Evolutionary conservation across 2,797 vertebrate species (phyloP).

Genomic region (Sebastiscus tertius): DNA sequence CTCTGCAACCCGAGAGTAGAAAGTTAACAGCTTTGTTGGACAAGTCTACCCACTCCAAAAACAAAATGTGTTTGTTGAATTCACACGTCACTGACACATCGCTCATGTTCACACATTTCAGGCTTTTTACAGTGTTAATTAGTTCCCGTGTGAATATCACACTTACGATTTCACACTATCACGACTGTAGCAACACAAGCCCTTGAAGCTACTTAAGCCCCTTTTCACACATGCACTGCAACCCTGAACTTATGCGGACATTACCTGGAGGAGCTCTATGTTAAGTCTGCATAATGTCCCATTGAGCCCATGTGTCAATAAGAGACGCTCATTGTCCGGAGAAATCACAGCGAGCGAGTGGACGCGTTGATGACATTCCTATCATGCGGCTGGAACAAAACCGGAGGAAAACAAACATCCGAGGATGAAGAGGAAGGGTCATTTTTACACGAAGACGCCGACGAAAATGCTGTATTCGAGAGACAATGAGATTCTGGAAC

Average conservation of each 20-base stretch:
- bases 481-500: background rate
- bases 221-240: background rate
- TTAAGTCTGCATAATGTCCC: background rate
- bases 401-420: too few relatives aligned
- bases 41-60: background rate
- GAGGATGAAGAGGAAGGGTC: background rate
- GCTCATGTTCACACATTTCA: constrained; percentile 23
- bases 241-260: too few relatives aligned
- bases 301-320: background rate
- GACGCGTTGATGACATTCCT: too few relatives aligned
- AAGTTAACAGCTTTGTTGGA: background rate
- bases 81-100: constrained; percentile 17
- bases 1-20: background rate
- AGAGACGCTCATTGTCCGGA: background rate
- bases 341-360: background rate
- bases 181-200: background rate
- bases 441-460: background rate
- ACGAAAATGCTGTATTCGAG: background rate
- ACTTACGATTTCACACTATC: constrained; percentile 23
- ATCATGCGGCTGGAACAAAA: too few relatives aligned
- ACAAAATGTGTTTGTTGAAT: constrained; percentile 22
- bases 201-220: background rate
- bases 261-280: background rate
- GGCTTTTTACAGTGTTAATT: constrained; percentile 30
- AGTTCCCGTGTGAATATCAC: constrained; percentile 26